A percentile compares a stretch with the other conserved stretches of the same genome.
Evolutionary conservation across 1,140 invertebrate genomes (phyloP).

Genomic region (Mya arenaria): DNA sequence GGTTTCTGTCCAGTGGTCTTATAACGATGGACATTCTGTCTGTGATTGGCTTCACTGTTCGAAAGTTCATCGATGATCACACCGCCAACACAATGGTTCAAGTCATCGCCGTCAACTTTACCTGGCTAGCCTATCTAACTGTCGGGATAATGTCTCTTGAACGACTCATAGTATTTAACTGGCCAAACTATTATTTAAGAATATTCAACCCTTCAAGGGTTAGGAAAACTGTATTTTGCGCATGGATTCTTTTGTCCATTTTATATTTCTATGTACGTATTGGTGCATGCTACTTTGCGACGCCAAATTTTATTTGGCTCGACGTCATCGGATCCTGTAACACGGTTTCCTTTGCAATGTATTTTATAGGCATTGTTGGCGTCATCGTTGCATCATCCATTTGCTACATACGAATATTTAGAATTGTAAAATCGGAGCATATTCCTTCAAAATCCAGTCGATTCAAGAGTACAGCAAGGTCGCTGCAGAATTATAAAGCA

Average conservation of each 20-base stretch:
- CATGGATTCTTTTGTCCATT: not conserved
- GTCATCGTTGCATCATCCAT: not conserved
- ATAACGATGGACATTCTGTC: slow-evolving; percentile 2
- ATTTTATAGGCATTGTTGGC: not conserved
- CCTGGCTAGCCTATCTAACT: not conserved
- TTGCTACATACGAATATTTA: not conserved
- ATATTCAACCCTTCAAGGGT: not conserved
- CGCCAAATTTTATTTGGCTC: not conserved
- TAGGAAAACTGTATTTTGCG: not conserved
- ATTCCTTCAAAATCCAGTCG: not conserved
- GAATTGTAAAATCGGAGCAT: not conserved
- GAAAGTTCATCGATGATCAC: not conserved
- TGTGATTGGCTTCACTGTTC: not conserved
- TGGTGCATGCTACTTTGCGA: not conserved
- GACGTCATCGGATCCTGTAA: not conserved
- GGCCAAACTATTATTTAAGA: slow-evolving; percentile 11
- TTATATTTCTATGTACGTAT: not conserved
- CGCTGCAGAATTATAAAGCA: not conserved
- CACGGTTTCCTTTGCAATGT: too few relatives aligned
- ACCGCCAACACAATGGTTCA: not conserved
- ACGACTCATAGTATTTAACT: slow-evolving; percentile 10
- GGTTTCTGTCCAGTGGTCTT: slow-evolving; percentile 20
- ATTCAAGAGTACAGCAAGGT: too few relatives aligned
- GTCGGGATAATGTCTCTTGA: slow-evolving; percentile 31
- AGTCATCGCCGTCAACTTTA: not conserved